Evolutionary conservation across 1,140 invertebrate genomes (phyloP), one percentile per base, ranked within the genome.

Genomic region (Saccostrea cuccullata): DNA sequence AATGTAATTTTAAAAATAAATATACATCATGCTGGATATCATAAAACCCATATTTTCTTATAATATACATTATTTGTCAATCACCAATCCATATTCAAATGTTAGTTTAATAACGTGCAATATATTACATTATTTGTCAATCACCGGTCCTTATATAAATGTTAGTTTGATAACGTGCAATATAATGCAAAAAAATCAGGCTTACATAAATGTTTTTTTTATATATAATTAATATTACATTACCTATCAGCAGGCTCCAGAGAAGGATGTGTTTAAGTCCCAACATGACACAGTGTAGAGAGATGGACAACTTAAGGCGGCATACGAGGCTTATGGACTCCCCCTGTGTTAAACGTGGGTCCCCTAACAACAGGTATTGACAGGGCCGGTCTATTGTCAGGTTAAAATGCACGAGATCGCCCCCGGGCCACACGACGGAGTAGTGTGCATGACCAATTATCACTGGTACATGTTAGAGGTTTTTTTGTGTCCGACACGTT

Each of bases 381-480:
- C 20, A 67, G 60, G 30, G 20, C n/a, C 15, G 5, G 23, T 20
- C 60, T 17, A 47, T 11, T 67, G 60, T 67, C 60, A 67, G 15
- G 20, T 9, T 67, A 67, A 17, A 67, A 13, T 23, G 4, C 60
- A 67, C 60, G 60, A 67, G 20, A 23, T 23, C 20, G n/a, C 20
- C 60, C 60, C 4, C 60, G 23, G 60, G 60, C 20, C 60, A n/a
- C 17, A 67, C 20, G 20, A 67, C 60, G 8, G 20, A 20, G 20
- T 5, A 20, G 23, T 67, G 60, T 67, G 60, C 60, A 67, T 67
- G 60, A 67, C 60, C 60, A 67, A 67, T 67, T 67, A 67, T 67
- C 60, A 23, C 15, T 67, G 60, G 20, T 67, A 23, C 60, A 67
- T 67, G 60, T 67, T n/a, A 67, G 60, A 47, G 47, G 47, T 47